phyloP scores from a whole-genome alignment of 2,113 vertebrate species.

The Sebastes schlegelii region DNA sequence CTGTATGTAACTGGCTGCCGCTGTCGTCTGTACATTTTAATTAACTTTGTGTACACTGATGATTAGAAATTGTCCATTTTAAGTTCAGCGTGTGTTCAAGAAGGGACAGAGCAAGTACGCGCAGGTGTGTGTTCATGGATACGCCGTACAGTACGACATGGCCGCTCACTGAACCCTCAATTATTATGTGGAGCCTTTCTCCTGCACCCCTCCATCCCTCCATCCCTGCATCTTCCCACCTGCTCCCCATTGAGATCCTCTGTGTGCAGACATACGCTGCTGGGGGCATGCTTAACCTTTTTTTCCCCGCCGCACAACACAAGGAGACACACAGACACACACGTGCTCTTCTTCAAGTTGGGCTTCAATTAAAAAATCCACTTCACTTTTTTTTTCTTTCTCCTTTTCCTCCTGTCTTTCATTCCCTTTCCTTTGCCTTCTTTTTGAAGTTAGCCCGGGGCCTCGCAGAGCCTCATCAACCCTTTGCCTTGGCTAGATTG shows the following conservation, averaged over 20 bases:
- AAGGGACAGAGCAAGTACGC: slow-evolving; percentile 1
- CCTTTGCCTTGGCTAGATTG: slow-evolving; percentile 81
- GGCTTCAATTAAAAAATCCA: slow-evolving; percentile 75
- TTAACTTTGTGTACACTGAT: background rate
- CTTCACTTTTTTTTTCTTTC: slow-evolving; percentile 39
- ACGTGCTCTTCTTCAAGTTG: slow-evolving; percentile 68
- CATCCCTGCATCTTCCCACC: slow-evolving; percentile 63
- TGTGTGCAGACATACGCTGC: slow-evolving; percentile 71
- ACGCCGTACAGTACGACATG: slow-evolving; percentile 37
- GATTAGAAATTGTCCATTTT: slow-evolving; percentile 4
- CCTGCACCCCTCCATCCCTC: slow-evolving; percentile 51
- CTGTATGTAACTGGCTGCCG: background rate
- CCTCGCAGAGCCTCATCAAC: slow-evolving; percentile 81
- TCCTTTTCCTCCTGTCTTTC: slow-evolving; percentile 52
- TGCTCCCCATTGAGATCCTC: slow-evolving; percentile 68
- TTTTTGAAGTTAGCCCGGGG: slow-evolving; percentile 84
- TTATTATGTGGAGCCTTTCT: slow-evolving; percentile 70
- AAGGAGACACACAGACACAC: slow-evolving; percentile 61
- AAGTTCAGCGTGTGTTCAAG: slow-evolving; percentile 8
- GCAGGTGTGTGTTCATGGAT: slow-evolving; percentile 22
- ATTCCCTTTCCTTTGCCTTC: slow-evolving; percentile 64
- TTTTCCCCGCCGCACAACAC: slow-evolving; percentile 53
- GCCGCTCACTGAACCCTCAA: slow-evolving; percentile 73
- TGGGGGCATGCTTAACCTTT: slow-evolving; percentile 80
- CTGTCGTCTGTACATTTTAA: background rate